Base-by-base conservation (phyloP, 2,113 vertebrate genomes). In the Vulpes lagopus region DNA sequence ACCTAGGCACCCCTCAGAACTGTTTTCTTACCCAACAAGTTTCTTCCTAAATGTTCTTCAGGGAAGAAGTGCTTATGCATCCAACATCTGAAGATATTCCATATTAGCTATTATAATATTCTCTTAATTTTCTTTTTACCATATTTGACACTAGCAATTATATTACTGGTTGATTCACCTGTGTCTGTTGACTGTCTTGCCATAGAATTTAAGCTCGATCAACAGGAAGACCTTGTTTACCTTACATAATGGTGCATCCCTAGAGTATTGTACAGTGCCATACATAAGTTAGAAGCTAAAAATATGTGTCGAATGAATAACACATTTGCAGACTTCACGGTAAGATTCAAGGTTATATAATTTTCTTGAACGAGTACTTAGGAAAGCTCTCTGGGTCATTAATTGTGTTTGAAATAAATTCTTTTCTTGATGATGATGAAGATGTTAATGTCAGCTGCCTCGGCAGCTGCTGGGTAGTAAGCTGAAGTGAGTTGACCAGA, bases 311-410 rank as follows among this genome's bases (percentile, higher is more conserved):
- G 59, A 49, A 67, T 55, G 25, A 86, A 53, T 80, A n/a, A 35
- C 62, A 43, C 8, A n/a, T 86, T 92, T 82, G 32, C 84, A 57
- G 51, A 74, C 51, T 64, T 94, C 65, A 38, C 25, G 22, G 57
- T 27, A 69, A 64, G 59, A 82, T 8, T 30, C 65, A 64, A 30
- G 43, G 22, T 14, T 43, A 30, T 8, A 20, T 32, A 49, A 64
- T 89, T 94, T 95, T 92, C 65, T 62, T 30, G 8, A 57, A 82
- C 19, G 25, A 74, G 15, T 62, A 7, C 64, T 81, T 81, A 57
- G 55, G n/a, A 59, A 64, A 76, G 88, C 8, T 60, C 76, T 30
- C 79, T 49, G 53, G 53, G 38, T 17, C 57, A 62, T 43, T 78
- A 35, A 15, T 38, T 62, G 27, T 85, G 53, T 83, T 64, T 92